Conservation (phyloP, 2,888 invertebrate species). For the Pheosia gnoma region DNA sequence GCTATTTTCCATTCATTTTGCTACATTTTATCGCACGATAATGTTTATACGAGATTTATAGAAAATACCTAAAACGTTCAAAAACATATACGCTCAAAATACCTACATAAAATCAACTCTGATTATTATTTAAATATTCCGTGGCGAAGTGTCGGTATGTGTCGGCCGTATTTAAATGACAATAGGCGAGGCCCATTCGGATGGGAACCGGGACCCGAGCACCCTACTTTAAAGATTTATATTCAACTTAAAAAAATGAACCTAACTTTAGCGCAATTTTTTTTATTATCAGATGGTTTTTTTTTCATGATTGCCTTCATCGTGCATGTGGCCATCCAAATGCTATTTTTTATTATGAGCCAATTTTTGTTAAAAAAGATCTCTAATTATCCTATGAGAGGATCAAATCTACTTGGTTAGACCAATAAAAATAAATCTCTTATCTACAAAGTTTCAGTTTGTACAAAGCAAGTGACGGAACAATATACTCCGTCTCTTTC, state of each 20-base stretch:
- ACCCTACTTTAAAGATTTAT: conserved; percentile 41
- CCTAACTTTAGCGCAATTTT: conserved; percentile 20
- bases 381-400: too few relatives aligned
- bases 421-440: too few relatives aligned
- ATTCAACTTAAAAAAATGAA: conserved; percentile 39
- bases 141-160: conserved; percentile 52
- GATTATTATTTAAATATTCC: conserved; percentile 73
- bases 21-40: too few relatives aligned
- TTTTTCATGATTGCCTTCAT: background rate
- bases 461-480: too few relatives aligned
- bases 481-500: too few relatives aligned
- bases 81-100: conserved; percentile 16
- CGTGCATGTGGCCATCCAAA: background rate
- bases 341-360: background rate
- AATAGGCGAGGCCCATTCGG: conserved; percentile 46
- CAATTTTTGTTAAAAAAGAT: too few relatives aligned
- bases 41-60: background rate
- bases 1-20: too few relatives aligned
- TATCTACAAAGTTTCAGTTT: too few relatives aligned
- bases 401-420: too few relatives aligned
- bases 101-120: conserved; percentile 37
- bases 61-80: background rate
- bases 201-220: conserved; percentile 37
- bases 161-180: conserved; percentile 71
- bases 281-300: conserved; percentile 15